phyloP scores from a whole-genome alignment of 2,113 vertebrate species.

The Triplophysa rosa region DNA sequence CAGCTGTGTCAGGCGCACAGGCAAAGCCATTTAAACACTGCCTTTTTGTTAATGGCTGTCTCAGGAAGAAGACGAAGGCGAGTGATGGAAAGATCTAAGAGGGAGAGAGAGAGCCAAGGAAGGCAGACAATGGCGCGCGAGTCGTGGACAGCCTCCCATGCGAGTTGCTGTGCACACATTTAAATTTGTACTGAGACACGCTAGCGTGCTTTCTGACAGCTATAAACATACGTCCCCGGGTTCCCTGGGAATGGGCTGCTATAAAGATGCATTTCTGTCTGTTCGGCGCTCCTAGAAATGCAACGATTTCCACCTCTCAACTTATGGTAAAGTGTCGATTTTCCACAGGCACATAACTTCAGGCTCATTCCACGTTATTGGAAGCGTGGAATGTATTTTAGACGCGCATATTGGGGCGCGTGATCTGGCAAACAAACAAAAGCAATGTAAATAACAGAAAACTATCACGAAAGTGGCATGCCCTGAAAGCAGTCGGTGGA shows the following conservation, averaged over 20 bases:
- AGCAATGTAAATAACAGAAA: background rate
- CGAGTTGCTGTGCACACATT: conserved; percentile 22
- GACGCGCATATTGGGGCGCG: too few species aligned
- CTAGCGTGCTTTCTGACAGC: background rate
- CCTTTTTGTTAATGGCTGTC: conserved; percentile 64
- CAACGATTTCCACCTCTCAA: background rate
- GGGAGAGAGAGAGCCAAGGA: conserved; percentile 2
- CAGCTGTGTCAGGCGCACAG: conserved; percentile 61
- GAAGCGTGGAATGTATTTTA: background rate
- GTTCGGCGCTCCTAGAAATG: background rate
- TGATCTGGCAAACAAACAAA: background rate
- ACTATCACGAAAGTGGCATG: background rate
- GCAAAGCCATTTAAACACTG: conserved; percentile 67
- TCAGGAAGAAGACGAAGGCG: conserved; percentile 53
- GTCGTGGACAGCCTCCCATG: background rate
- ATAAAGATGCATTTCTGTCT: conserved; percentile 28
- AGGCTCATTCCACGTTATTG: background rate
- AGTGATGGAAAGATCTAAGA: conserved; percentile 27
- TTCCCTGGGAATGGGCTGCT: background rate
- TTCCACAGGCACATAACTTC: background rate
- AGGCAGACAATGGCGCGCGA: background rate
- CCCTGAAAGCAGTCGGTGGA: background rate
- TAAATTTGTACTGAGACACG: conserved; percentile 2
- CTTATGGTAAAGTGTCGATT: background rate
- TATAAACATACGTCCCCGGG: background rate